These are phyloP conservation scores for Nylanderia fulva DNA, from an alignment of 1,140 invertebrate species.

Conservation along the genomic window DNA sequence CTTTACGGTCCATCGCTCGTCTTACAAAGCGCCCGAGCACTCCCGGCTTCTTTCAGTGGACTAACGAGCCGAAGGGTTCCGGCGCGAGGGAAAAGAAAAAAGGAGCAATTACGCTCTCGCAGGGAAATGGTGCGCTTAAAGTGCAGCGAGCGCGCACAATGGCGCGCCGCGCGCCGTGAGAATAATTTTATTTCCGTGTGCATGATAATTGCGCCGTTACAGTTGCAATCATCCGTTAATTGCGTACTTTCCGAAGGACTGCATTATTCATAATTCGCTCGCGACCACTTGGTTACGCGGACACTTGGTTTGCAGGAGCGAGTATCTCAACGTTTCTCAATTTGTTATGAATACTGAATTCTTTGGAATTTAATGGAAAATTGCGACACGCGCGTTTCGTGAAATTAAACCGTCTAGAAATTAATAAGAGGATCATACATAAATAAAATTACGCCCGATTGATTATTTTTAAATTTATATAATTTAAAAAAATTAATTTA, in stretches of 20 bases:
- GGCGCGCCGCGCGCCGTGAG: conserved; percentile 51
- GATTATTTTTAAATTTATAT: not conserved
- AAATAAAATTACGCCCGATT: not conserved
- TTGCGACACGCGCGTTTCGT: not conserved
- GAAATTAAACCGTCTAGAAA: not conserved
- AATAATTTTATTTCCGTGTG: conserved; percentile 72
- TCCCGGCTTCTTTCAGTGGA: conserved; percentile 72
- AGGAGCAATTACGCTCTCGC: conserved; percentile 71
- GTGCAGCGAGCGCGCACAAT: conserved; percentile 67
- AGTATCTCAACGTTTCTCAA: not conserved
- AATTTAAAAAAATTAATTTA: conserved; percentile 18
- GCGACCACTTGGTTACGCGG: conserved; percentile 38
- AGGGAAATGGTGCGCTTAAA: conserved; percentile 74
- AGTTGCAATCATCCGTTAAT: conserved; percentile 44
- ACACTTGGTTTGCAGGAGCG: conserved; percentile 26
- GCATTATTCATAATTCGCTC: conserved; percentile 56
- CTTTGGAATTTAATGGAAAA: conserved; percentile 21
- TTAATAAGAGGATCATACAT: not conserved
- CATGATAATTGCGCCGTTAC: conserved; percentile 70
- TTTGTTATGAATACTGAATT: conserved; percentile 24
- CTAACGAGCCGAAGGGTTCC: conserved; percentile 71
- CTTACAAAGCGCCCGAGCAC: conserved; percentile 70
- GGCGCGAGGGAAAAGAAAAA: conserved; percentile 59
- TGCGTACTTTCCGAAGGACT: conserved; percentile 65
- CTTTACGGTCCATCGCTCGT: conserved; percentile 76